Base-by-base conservation (phyloP, 2,888 invertebrate genomes). In the Malachius bipustulatus region DNA sequence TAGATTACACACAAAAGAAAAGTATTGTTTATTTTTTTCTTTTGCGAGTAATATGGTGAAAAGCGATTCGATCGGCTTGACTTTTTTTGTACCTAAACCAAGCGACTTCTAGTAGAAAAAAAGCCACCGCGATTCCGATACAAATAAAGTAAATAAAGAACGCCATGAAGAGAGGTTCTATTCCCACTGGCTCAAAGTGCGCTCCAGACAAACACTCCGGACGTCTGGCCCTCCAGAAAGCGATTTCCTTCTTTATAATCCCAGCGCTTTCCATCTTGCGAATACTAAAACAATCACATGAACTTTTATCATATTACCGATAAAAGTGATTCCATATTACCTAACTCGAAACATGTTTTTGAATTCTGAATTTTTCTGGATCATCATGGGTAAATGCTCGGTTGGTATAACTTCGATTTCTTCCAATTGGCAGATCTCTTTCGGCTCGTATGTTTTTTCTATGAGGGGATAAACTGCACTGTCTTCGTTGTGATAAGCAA, bases 401-500 rank as follows among this genome's bases (percentile, higher is more conserved):
- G 52, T 45, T 6, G 44, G 40, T 3, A 55, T 42, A 32, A 57
- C 47, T 13, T 51, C 41, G 27, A 61, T 52, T 37, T 52, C 51
- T 1, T 50, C 64, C 11, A 69, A 47, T 35, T 69, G 69, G 40
- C 71, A 70, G 1, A 70, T 52, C 30, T 66, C 62, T 1, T 47
- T 50, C 26, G 65, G 63, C 2, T 62, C 58, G 40, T 69, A 70
- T 0, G 60, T 63, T 36, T 48, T 54, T 0, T 47, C 49, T 30
- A 58, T 51, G 4, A 49, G 37, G 0, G 52, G 55, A 40, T 70
- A 66, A 0, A 67, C 69, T 2, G 52, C 63, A 14, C 62, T 56
- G 0, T 60, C 52, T 45, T 70, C 68, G 0, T 65, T 63, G 36
- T 70, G 70, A 40, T 64, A 72, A 0, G 71, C 71, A 41, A 61